Conservation (phyloP, 2,113 vertebrate genomes). For the Gulo gulo region DNA sequence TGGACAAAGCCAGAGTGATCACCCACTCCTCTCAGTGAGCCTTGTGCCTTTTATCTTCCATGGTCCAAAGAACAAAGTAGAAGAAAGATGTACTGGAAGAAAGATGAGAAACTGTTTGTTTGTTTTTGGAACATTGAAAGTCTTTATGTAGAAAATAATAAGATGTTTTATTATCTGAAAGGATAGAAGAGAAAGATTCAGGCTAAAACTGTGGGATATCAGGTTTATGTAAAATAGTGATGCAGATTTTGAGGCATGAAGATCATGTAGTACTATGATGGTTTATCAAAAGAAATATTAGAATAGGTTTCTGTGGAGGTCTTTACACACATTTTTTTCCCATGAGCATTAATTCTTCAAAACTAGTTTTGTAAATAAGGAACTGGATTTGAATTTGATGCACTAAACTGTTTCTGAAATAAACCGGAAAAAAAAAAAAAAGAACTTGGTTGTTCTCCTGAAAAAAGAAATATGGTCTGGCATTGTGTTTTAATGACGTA, state of each 20-base stretch:
- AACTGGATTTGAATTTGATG: not conserved
- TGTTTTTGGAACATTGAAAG: not conserved
- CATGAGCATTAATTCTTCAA: not conserved
- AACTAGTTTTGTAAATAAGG: not conserved
- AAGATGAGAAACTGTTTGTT: not conserved
- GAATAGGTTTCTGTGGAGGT: not conserved
- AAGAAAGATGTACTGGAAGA: not conserved
- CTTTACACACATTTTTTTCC: not conserved
- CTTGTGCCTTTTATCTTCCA: not conserved
- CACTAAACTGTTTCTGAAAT: conserved; percentile 15
- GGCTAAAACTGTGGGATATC: not conserved
- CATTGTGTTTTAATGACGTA: not conserved
- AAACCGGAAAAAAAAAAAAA: not conserved
- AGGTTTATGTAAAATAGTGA: not conserved
- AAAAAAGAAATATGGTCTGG: not conserved
- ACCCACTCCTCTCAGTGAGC: not conserved
- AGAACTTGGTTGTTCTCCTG: not conserved
- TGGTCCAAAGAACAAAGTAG: not conserved
- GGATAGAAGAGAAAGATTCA: not conserved
- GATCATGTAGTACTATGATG: not conserved
- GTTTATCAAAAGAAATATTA: not conserved
- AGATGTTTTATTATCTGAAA: not conserved
- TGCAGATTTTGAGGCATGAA: not conserved
- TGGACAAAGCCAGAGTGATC: not conserved
- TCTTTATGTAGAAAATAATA: not conserved